These are phyloP conservation scores for Thunnus albacares DNA, from an alignment of 2,797 vertebrate species.

Conservation along the genomic window DNA sequence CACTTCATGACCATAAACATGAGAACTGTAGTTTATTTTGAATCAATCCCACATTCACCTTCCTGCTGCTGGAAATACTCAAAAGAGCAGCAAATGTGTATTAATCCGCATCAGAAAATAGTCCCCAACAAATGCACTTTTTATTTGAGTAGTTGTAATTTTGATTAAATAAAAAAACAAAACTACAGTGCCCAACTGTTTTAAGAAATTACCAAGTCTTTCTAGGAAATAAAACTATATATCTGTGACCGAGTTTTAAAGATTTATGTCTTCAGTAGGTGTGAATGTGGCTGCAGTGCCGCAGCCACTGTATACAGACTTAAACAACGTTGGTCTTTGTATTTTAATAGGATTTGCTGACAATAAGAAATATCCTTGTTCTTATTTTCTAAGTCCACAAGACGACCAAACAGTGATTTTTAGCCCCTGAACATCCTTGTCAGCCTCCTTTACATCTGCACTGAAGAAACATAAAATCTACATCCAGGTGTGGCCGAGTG, in stretches of 20 bases:
- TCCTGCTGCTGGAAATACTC: not conserved
- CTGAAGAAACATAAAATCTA: not conserved
- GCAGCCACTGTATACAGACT: no score
- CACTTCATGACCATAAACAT: constrained; percentile 1
- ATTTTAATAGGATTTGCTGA: not conserved
- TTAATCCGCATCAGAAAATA: not conserved
- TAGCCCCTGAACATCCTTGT: not conserved
- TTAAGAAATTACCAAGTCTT: no score
- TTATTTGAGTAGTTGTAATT: not conserved
- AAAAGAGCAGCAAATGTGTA: not conserved
- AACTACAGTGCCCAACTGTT: no score
- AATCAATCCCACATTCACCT: not conserved
- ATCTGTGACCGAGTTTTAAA: no score
- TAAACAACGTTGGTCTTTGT: not conserved
- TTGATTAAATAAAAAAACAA: no score
- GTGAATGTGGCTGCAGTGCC: not conserved
- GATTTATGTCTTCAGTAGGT: not conserved
- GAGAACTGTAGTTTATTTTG: no score
- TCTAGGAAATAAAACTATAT: no score
- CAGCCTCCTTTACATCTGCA: no score
- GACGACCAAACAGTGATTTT: not conserved
- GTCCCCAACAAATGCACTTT: not conserved
- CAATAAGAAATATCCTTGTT: not conserved
- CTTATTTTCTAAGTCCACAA: not conserved
- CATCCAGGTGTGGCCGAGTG: not conserved